A percentile compares a stretch with the other conserved stretches of the same genome.
Evolutionary conservation across 2,113 vertebrate species (phyloP).

Genomic region (Malurus melanocephalus): DNA sequence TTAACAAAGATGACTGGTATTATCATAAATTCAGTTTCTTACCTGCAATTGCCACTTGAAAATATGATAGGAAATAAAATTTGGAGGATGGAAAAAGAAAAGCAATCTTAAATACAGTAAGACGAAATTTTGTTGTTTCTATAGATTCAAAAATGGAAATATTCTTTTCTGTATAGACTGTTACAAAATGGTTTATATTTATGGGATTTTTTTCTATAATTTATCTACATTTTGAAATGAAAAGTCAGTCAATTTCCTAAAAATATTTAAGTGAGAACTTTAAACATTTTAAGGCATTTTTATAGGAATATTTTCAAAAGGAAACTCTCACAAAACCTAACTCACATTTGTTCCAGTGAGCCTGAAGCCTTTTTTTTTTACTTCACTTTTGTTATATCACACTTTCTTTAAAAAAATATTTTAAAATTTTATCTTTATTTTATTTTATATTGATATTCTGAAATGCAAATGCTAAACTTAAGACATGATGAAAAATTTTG

Average conservation of each 20-base stretch:
- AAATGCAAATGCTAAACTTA: not conserved
- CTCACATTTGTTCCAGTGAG: not conserved
- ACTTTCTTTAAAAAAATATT: not conserved
- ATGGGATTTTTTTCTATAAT: not conserved
- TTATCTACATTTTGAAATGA: not conserved
- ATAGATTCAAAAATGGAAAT: not conserved
- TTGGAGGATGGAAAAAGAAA: not conserved
- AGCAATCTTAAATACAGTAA: not conserved
- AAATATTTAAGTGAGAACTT: not conserved
- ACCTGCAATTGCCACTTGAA: not conserved
- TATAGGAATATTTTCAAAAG: not conserved
- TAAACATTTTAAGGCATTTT: not conserved
- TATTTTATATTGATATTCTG: not conserved
- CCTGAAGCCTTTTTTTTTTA: not conserved
- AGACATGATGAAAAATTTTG: not conserved
- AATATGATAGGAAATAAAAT: not conserved
- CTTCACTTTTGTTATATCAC: not conserved
- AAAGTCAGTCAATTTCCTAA: not conserved
- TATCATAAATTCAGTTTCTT: not conserved
- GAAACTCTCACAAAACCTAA: not conserved
- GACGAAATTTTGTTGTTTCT: not conserved
- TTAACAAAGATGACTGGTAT: not conserved
- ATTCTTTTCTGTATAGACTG: not conserved
- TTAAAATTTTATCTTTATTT: not conserved
- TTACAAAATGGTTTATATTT: not conserved